Percentiles rank a stretch among this genome's conserved stretches.
These are phyloP conservation scores for Steinernema khuongi DNA, from an alignment of 1,140 invertebrate genomes.

Conservation along the genomic window DNA sequence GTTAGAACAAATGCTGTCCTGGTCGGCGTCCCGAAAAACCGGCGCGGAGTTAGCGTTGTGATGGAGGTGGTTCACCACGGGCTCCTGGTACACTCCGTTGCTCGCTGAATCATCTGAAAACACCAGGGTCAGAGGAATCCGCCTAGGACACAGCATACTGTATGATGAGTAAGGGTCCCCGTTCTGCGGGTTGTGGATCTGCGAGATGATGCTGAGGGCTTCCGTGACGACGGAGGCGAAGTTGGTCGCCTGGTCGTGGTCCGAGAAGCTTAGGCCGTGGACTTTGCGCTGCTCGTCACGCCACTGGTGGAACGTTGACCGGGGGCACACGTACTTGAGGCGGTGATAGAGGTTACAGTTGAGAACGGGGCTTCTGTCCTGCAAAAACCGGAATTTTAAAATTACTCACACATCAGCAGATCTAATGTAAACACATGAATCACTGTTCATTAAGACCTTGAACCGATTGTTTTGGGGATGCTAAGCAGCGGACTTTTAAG, in stretches of 20 bases:
- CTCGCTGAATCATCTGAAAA: neutral
- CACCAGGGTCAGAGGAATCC: neutral
- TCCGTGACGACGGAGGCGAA: slow-evolving; percentile 16
- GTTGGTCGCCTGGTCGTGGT: slow-evolving; percentile 17
- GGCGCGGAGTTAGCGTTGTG: slow-evolving; percentile 22
- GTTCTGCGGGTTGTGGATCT: neutral
- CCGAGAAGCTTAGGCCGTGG: slow-evolving; percentile 21
- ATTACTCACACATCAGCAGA: neutral
- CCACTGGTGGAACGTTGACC: slow-evolving; percentile 25
- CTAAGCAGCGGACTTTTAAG: too few species aligned
- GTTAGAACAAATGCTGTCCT: slow-evolving; percentile 24
- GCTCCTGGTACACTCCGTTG: slow-evolving; percentile 26
- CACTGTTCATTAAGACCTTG: too few species aligned
- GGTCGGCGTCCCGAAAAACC: slow-evolving; percentile 21
- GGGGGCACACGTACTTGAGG: slow-evolving; percentile 24
- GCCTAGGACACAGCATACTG: neutral
- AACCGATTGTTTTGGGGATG: too few species aligned
- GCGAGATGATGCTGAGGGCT: slow-evolving; percentile 16
- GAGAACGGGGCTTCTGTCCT: slow-evolving; percentile 23
- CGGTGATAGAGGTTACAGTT: slow-evolving; percentile 23
- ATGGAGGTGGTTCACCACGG: slow-evolving; percentile 15
- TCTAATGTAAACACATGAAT: neutral
- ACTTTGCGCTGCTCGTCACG: slow-evolving; percentile 25
- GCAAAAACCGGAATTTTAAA: slow-evolving; percentile 14
- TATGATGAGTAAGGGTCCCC: neutral